Conservation (phyloP, 2,113 vertebrate genomes). For the Macroglossus sobrinus region DNA sequence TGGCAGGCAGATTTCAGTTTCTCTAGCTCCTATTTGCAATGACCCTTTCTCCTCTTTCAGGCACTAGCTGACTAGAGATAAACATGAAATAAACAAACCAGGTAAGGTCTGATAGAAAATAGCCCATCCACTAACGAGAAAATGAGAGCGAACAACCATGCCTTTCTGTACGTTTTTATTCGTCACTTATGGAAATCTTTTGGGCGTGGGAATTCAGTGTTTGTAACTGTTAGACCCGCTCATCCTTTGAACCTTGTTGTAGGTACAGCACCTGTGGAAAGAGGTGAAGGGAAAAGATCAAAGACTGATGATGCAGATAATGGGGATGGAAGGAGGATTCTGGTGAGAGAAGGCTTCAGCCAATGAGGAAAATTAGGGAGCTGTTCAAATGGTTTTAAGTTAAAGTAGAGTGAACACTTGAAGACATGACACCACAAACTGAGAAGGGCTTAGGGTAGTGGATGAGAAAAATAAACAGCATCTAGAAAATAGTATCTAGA, state of each 20-base stretch:
- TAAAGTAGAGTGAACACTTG: neutral
- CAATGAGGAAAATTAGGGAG: neutral
- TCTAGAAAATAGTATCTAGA: too few relatives aligned
- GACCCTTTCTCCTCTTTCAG: neutral
- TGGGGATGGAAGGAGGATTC: neutral
- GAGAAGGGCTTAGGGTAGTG: neutral
- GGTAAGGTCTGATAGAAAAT: neutral
- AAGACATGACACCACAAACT: neutral
- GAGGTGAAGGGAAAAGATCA: neutral
- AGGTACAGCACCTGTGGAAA: neutral
- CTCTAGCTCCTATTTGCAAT: neutral
- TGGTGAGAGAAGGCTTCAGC: neutral
- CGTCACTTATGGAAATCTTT: slow-evolving; percentile 45
- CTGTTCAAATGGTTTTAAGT: neutral
- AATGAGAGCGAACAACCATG: neutral
- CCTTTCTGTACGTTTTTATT: slow-evolving; percentile 26
- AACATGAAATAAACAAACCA: neutral
- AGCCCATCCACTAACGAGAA: neutral
- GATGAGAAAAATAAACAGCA: neutral
- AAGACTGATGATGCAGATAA: neutral
- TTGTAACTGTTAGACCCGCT: slow-evolving; percentile 4
- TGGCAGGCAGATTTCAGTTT: neutral
- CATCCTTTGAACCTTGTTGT: slow-evolving; percentile 41
- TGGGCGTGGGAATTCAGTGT: slow-evolving; percentile 31
- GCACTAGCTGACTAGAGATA: neutral